Conservation (phyloP, 2,113 vertebrate species). For the Mohoua ochrocephala region DNA sequence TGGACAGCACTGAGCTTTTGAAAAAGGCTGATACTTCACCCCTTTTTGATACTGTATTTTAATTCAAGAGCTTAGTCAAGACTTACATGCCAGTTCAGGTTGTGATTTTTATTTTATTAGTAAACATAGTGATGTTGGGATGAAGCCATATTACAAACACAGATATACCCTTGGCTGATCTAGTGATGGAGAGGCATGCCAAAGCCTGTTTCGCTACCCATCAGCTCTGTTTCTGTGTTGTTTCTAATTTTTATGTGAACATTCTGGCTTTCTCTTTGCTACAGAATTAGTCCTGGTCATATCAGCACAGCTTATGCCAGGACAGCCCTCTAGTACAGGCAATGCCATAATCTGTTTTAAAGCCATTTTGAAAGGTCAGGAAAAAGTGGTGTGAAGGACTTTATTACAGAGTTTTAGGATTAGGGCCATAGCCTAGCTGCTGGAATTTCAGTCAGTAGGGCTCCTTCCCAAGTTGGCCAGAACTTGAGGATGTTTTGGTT, state of each 20-base stretch:
- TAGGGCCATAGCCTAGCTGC: neutral
- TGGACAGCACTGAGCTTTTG: neutral
- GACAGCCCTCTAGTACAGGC: neutral
- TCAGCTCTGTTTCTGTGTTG: neutral
- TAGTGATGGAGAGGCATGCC: neutral
- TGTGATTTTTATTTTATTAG: neutral
- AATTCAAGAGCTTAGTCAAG: neutral
- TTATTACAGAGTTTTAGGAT: neutral
- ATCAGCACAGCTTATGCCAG: neutral
- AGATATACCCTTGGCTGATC: neutral
- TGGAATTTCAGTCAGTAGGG: neutral
- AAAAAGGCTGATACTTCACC: neutral
- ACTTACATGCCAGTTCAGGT: neutral
- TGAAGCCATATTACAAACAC: neutral
- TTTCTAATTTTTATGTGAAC: neutral
- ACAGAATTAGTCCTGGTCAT: neutral
- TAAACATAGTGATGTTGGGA: neutral
- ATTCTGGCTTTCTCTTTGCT: neutral
- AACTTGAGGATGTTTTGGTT: neutral
- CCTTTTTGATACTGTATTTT: neutral
- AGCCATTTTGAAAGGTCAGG: neutral
- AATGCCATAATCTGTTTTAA: neutral
- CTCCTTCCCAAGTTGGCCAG: neutral
- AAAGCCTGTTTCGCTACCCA: neutral
- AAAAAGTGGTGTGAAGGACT: neutral